Base-by-base conservation (phyloP, 2,888 invertebrate genomes). In the Lucinisca nassula region DNA sequence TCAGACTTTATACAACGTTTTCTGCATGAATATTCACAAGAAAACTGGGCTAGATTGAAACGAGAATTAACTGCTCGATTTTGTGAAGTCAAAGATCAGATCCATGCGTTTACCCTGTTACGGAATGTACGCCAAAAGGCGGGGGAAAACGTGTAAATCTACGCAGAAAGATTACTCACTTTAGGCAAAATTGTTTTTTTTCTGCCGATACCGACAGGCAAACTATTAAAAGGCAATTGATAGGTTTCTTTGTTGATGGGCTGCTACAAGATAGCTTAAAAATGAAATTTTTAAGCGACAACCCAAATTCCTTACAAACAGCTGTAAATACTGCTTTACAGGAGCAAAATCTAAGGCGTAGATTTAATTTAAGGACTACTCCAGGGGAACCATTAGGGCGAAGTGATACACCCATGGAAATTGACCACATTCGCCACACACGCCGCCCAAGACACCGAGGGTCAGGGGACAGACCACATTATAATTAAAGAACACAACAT, bases 221-320 rank as follows among this genome's bases (percentile, higher is more conserved):
- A 35, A 70, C 73, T 14, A 30, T 72, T 27, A 74, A 80, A 58
- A 51, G 58, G n/a, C 72, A 80, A 30, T 55, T 80, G 14, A 80
- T 74, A 1, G 80, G 67, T 6, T 67, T 80, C 32, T 80, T 80
- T 73, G 30, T 80, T 0, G 80, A 80, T 55, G 80, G 80, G 2
- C 35, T 80, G 17, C 12, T 27, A 0, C 37, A 73, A 24, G 73
- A 80, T 35, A 35, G 45, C 14, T 37, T 80, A 4, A 80, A 73
- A 80, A 74, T 80, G 74, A 73, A 74, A 37, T n/a, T 80, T n/a
- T 0, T 80, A 3, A 73, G 80, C n/a, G 80, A 80, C 27, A 61
- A 74, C n/a, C 80, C 80, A 1, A 45, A 67, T 45, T 76, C 45
- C 3, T 45, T 82, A 21, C 45, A 75, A 12, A 76, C 45, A 21